phyloP scores from a whole-genome alignment of 2,888 invertebrate species.

The Melinaea menophilus region DNA sequence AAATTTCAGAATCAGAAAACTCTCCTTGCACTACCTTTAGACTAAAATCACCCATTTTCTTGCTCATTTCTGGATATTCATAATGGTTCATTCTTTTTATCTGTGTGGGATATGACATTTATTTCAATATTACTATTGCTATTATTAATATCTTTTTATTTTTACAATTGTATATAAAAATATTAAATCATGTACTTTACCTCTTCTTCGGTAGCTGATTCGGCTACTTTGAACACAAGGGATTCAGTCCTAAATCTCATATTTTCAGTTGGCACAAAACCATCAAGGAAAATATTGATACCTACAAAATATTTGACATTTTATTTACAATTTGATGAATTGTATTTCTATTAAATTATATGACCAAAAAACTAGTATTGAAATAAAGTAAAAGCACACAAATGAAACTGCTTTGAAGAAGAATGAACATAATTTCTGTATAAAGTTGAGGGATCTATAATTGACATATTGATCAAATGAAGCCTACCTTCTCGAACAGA shows the following conservation, averaged over 20 bases:
- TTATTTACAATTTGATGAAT: not conserved
- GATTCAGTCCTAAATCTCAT: conserved; percentile 98
- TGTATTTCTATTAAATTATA: too few relatives aligned
- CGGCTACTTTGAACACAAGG: conserved; percentile 98
- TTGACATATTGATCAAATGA: not conserved
- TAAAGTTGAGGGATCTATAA: not conserved
- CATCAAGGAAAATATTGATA: conserved; percentile 99
- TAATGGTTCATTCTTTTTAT: conserved; percentile 97
- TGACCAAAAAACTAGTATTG: too few relatives aligned
- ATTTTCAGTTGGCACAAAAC: conserved; percentile 99
- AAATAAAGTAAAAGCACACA: too few relatives aligned
- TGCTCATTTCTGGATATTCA: conserved; percentile 95
- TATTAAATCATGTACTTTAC: conserved; percentile 45
- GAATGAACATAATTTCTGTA: not conserved
- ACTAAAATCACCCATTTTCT: conserved; percentile 87
- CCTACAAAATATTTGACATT: conserved; percentile 65
- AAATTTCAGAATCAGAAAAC: conserved; percentile 99
- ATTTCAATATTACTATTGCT: conserved; percentile 1
- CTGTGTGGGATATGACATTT: conserved; percentile 39
- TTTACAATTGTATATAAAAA: not conserved
- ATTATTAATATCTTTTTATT: not conserved
- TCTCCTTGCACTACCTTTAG: conserved; percentile 91
- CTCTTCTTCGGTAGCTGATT: conserved; percentile 98
- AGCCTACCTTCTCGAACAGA: conserved; percentile 96
- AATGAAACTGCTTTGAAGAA: too few relatives aligned